Conservation (phyloP, 2,797 vertebrate species). For the Onychomys leucogaster region DNA sequence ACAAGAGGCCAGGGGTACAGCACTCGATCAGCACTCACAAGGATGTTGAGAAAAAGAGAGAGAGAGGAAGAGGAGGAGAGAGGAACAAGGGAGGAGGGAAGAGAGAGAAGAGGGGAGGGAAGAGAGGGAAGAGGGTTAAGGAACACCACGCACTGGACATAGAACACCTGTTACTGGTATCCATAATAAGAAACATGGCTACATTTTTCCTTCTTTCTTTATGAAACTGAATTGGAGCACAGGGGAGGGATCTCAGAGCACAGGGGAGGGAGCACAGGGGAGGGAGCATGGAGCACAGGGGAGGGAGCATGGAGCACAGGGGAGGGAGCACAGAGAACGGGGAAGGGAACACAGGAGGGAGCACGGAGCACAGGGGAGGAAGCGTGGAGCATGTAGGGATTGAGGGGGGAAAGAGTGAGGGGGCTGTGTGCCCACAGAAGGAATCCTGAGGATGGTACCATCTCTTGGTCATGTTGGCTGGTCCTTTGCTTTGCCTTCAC, state of each 20-base stretch:
- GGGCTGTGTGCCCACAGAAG: neutral
- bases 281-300: too few species aligned
- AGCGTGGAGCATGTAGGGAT: accelerated
- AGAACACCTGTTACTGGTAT: neutral
- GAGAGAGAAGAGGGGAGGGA: too few species aligned
- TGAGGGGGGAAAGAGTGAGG: neutral
- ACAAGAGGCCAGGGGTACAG: too few species aligned
- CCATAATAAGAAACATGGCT: neutral
- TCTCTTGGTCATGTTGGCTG: neutral
- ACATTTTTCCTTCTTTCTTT: neutral
- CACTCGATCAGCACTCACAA: neutral
- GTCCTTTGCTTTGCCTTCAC: neutral
- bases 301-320: neutral
- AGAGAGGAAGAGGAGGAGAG: neutral
- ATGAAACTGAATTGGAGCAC: too few species aligned
- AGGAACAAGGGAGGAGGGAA: accelerated
- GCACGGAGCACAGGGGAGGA: too few species aligned
- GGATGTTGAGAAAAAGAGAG: neutral
- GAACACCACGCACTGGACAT: too few species aligned
- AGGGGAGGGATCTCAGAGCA: neutral
- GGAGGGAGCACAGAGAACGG: too few species aligned
- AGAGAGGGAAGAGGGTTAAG: too few species aligned
- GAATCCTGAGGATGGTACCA: neutral
- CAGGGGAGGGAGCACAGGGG: too few species aligned
- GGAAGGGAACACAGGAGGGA: too few species aligned